A percentile compares a stretch with the other conserved stretches of the same genome.
These are phyloP conservation scores for Drosophila kanapiae DNA, from an alignment of 1,140 invertebrate genomes.

Conservation along the genomic window DNA sequence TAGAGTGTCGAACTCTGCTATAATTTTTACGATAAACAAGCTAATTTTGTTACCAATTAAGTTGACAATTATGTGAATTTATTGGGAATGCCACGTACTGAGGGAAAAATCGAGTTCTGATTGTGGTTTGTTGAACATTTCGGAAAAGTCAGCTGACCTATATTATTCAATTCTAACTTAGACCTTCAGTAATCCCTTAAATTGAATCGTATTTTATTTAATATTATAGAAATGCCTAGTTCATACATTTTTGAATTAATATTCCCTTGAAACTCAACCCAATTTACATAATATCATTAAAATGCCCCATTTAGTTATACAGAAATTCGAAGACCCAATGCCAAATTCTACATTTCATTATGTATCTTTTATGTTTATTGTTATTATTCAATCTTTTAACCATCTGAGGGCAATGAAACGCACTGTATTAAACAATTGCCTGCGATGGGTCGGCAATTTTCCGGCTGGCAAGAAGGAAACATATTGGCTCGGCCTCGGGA, in stretches of 20 bases:
- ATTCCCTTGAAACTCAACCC: not conserved
- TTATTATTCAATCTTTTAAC: constrained; percentile 37
- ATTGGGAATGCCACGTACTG: not conserved
- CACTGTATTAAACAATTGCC: constrained; percentile 47
- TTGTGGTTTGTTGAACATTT: too few relatives aligned
- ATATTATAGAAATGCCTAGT: too few relatives aligned
- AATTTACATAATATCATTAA: too few relatives aligned
- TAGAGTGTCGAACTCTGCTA: constrained; percentile 15
- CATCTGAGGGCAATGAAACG: constrained; percentile 38
- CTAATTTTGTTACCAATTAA: constrained; percentile 17
- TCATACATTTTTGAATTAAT: not conserved
- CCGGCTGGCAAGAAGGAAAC: constrained; percentile 9
- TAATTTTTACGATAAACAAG: constrained; percentile 41
- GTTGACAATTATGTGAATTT: constrained; percentile 10
- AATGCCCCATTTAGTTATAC: too few relatives aligned
- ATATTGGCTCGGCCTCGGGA: constrained; percentile 18
- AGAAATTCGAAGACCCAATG: not conserved
- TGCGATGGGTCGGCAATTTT: constrained; percentile 29
- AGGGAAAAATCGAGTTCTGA: not conserved
- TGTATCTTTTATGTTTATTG: constrained; percentile 21
- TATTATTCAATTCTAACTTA: too few relatives aligned
- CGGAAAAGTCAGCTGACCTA: not conserved
- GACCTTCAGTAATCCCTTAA: not conserved
- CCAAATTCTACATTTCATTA: constrained; percentile 19
- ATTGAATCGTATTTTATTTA: too few relatives aligned